A percentile compares a stretch with the other conserved stretches of the same genome.
These are phyloP conservation scores for Pagrus major DNA, from an alignment of 2,113 vertebrate genomes.

Conservation along the genomic window DNA sequence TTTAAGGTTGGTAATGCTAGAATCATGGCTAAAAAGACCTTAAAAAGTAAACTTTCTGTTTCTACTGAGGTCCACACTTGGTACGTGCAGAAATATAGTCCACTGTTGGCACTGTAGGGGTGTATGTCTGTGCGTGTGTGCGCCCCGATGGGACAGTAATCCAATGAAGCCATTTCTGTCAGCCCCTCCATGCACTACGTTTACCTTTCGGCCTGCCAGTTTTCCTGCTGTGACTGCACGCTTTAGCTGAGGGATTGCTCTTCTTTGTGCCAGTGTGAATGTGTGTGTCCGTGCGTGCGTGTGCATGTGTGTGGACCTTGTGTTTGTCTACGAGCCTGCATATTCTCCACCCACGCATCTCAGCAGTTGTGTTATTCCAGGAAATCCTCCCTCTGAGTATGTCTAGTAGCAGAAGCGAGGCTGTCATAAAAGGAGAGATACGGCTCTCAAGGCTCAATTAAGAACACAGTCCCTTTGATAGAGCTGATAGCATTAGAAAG, in stretches of 20 bases:
- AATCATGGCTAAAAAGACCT: too few relatives aligned
- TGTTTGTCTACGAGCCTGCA: constrained; percentile 57
- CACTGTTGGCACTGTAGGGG: too few relatives aligned
- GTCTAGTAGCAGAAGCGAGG: constrained; percentile 37
- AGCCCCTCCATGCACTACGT: constrained; percentile 35
- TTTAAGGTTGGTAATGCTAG: too few relatives aligned
- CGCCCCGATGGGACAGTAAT: constrained; percentile 52
- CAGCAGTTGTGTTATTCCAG: constrained; percentile 63
- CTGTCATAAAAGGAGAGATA: constrained; percentile 61
- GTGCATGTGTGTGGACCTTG: constrained; percentile 20
- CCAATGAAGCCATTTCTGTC: constrained; percentile 64
- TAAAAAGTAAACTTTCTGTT: too few relatives aligned
- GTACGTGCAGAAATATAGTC: too few relatives aligned
- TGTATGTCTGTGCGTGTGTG: constrained; percentile 13
- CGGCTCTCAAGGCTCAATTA: constrained; percentile 70
- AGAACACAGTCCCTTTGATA: constrained; percentile 50
- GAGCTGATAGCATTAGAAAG: constrained; percentile 50
- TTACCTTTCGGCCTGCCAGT: constrained; percentile 65
- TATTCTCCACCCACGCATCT: constrained; percentile 65
- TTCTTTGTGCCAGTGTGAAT: constrained; percentile 47
- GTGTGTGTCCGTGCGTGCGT: constrained; percentile 6
- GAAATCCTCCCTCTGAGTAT: constrained; percentile 66
- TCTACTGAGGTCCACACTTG: too few relatives aligned
- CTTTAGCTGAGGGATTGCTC: constrained; percentile 59
- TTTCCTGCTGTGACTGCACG: constrained; percentile 58